Conservation (phyloP, 2,888 invertebrate species). For the Parnassius apollo region DNA sequence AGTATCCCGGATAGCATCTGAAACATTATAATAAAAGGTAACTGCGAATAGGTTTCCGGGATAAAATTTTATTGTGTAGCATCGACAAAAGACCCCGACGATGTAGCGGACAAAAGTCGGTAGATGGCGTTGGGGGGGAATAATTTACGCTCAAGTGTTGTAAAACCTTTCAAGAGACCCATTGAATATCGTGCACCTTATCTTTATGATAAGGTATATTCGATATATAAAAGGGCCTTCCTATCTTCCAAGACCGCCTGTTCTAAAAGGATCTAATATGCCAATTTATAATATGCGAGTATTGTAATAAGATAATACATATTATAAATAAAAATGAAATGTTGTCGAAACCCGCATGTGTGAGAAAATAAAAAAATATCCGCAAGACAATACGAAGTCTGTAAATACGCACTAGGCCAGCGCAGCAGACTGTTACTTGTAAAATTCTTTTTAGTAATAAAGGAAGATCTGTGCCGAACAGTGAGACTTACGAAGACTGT, state of each 20-base stretch:
- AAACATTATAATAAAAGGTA: slow-evolving; percentile 79
- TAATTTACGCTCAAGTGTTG: slow-evolving; percentile 31
- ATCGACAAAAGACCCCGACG: slow-evolving; percentile 63
- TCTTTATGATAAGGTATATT: slow-evolving; percentile 19
- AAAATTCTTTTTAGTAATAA: no score
- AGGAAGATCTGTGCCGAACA: no score
- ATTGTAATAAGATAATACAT: no score
- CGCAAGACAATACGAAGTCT: no score
- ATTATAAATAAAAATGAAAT: no score
- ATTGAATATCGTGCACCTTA: slow-evolving; percentile 21
- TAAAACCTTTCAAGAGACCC: slow-evolving; percentile 27
- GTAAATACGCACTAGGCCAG: no score
- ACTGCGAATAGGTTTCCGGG: slow-evolving; percentile 76
- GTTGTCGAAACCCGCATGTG: no score
- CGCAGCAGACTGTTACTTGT: no score
- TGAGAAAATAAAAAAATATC: no score
- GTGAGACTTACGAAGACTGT: no score
- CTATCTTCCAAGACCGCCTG: background rate
- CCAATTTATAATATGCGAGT: no score
- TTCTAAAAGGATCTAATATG: no score
- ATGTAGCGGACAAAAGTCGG: slow-evolving; percentile 39
- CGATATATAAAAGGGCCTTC: slow-evolving; percentile 3
- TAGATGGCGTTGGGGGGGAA: slow-evolving; percentile 29
- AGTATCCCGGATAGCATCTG: slow-evolving; percentile 69
- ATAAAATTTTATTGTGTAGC: slow-evolving; percentile 76